Evolutionary conservation across 1,140 invertebrate species (phyloP), one percentile per base, ranked within the genome.

Genomic region (Bombyx mandarina): DNA sequence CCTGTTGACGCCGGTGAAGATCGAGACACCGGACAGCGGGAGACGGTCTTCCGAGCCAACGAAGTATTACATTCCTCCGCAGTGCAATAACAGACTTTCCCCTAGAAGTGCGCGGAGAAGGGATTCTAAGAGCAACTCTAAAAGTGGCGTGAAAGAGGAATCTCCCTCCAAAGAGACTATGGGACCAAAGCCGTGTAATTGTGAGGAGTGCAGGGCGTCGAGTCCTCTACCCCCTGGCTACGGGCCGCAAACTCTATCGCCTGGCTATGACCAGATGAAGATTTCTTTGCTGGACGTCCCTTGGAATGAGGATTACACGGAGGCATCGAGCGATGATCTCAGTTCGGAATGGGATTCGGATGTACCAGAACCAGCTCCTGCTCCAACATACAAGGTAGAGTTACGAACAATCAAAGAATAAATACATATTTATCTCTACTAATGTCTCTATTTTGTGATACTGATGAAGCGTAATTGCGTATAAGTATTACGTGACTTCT

Each of bases 281-380:
- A 91, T 90, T 61, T 92, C 91, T 12, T 79, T 96, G n/a, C 76
- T 95, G 49, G 91, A 93, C 70, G 93, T 95, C 48, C 93, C 93
- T 0, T 91, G 89, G 88, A 85, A 77, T 44, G 79, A 91, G 45
- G 95, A 96, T 69, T 96, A 94, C 79, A 93, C 93, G 7, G 94
- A 96, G 75, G 93, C 94, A 9, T 95, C 94, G 60, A 94, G 93
- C 71, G 95, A 97, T 77, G 95, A 97, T 87, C 90, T 97, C 8
- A 95, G 93, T 76, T 96, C 94, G 7, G 95, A 97, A 74, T 96
- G 95, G 94, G 94, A 96, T 75, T 95, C 94, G 0, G 94, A 96
- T 82, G 92, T 93, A 22, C 89, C 90, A 3, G 90, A 91, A 64
- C 81, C 88, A 6, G 26, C 26, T 35, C 75, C 82, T 8, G 82